Evolutionary conservation across 2,888 invertebrate species (phyloP).

Genomic region (Rhyacophila evoluta): DNA sequence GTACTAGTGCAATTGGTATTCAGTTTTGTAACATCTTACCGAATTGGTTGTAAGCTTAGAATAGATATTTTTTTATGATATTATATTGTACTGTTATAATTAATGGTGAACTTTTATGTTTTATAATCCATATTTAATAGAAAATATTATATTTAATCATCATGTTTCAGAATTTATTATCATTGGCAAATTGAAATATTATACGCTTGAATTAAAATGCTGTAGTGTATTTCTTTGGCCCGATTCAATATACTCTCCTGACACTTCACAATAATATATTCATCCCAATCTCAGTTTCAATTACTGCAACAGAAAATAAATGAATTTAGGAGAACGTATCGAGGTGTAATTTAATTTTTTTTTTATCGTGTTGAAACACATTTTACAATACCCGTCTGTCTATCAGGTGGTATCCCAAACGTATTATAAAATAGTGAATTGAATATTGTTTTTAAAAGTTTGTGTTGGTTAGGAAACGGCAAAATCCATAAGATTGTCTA

Average conservation of each 20-base stretch:
- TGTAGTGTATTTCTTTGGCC: conserved; percentile 14
- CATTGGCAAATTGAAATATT: conserved; percentile 24
- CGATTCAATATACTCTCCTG: neutral
- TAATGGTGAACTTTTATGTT: conserved; percentile 1
- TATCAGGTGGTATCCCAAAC: neutral
- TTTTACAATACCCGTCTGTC: too few species aligned
- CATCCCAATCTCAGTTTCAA: neutral
- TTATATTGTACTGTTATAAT: neutral
- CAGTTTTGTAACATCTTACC: neutral
- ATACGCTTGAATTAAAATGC: conserved; percentile 16
- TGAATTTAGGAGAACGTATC: too few species aligned
- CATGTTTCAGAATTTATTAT: conserved; percentile 19
- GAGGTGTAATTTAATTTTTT: too few species aligned
- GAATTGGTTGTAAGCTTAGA: neutral
- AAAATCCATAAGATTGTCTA: neutral
- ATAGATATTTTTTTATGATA: conserved; percentile 16
- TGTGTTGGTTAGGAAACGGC: too few species aligned
- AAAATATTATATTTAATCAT: neutral
- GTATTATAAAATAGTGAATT: too few species aligned
- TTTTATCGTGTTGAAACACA: too few species aligned
- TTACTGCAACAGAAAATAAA: too few species aligned
- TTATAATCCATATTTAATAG: conserved; percentile 4
- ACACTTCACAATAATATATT: neutral
- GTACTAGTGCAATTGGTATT: neutral
- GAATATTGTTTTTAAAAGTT: too few species aligned